Conservation (phyloP, 1,140 invertebrate genomes). For the Drosophila serrata region DNA sequence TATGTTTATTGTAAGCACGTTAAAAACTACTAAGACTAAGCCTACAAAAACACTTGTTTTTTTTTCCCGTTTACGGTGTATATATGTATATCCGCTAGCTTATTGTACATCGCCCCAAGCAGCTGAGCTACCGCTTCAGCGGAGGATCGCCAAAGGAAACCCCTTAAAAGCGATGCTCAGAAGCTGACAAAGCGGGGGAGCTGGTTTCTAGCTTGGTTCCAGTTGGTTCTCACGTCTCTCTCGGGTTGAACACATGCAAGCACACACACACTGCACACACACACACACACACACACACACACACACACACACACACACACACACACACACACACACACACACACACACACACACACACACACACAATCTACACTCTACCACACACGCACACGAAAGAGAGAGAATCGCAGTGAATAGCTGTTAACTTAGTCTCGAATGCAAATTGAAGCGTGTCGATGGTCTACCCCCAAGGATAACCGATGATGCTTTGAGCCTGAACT, state of each 20-base stretch:
- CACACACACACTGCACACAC: background rate
- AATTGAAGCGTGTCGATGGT: constrained; percentile 30
- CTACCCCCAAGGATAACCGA: constrained; percentile 9
- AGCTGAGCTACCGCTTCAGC: background rate
- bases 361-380: constrained; percentile 3
- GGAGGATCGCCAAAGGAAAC: background rate
- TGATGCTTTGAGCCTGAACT: constrained; percentile 17
- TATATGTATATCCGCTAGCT: constrained; percentile 39
- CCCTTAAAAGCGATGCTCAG: constrained; percentile 16
- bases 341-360: no score
- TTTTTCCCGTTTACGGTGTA: constrained; percentile 31
- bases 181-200: constrained; percentile 17
- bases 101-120: constrained; percentile 33
- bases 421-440: constrained; percentile 49
- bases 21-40: constrained; percentile 54
- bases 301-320: no score
- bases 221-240: constrained; percentile 30
- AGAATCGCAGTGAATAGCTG: constrained; percentile 45
- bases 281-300: background rate
- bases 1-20: constrained; percentile 45
- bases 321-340: no score
- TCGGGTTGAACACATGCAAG: constrained; percentile 49
- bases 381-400: constrained; percentile 25
- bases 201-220: constrained; percentile 30
- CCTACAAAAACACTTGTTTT: constrained; percentile 48